Evolutionary conservation across 1,140 invertebrate species (phyloP).

Genomic region (Psix sp.): DNA sequence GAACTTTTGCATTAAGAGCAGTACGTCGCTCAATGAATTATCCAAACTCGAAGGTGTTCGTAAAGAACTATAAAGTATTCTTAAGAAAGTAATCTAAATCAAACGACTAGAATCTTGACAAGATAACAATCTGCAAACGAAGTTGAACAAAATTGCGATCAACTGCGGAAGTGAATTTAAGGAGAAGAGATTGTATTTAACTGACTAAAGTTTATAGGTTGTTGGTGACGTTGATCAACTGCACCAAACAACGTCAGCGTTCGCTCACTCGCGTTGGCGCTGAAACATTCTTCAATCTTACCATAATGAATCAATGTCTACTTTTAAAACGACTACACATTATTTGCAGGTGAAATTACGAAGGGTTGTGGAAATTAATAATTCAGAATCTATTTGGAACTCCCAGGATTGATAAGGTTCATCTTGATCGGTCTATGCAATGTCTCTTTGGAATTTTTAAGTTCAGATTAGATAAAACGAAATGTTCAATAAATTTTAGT

Average conservation of each 20-base stretch:
- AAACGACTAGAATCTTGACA: constrained; percentile 44
- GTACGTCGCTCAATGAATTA: constrained; percentile 29
- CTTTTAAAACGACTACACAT: constrained; percentile 31
- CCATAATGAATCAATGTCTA: constrained; percentile 45
- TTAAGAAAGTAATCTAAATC: constrained; percentile 51
- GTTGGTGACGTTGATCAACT: constrained; percentile 47
- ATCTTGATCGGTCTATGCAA: background rate
- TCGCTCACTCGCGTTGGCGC: constrained; percentile 22
- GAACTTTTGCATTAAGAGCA: constrained; percentile 15
- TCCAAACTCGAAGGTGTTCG: constrained; percentile 38
- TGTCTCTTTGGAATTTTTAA: no score
- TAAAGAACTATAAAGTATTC: constrained; percentile 40
- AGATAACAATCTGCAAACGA: constrained; percentile 45
- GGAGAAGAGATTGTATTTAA: constrained; percentile 44
- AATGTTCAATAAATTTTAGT: no score
- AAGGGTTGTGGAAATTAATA: background rate
- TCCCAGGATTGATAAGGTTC: no score
- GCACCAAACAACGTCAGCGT: constrained; percentile 29
- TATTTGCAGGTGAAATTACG: background rate
- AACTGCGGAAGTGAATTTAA: constrained; percentile 49
- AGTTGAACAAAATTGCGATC: constrained; percentile 51
- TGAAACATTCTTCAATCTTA: constrained; percentile 29
- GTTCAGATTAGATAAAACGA: no score
- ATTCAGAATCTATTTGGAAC: background rate
- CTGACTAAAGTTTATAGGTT: constrained; percentile 51